phyloP scores from a whole-genome alignment of 2,888 invertebrate genomes.

The Copidosoma aretas region DNA sequence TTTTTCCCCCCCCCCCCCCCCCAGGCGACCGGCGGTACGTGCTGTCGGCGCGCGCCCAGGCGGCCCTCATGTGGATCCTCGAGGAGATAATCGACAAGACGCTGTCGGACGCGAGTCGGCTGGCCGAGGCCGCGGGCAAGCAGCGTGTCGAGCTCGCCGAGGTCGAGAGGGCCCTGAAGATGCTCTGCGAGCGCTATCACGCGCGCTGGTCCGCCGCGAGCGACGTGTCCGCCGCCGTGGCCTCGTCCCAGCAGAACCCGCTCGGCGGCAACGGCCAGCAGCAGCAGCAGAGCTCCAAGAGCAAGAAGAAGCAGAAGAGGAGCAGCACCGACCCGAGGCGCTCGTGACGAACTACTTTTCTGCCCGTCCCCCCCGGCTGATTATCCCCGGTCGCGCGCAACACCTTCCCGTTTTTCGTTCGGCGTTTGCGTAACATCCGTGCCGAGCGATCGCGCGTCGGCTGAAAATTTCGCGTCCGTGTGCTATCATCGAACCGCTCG shows the following conservation, averaged over 20 bases:
- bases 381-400: too few species aligned
- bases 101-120: slow-evolving; percentile 55
- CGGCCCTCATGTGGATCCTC: slow-evolving; percentile 53
- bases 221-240: not conserved
- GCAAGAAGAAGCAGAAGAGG: not conserved
- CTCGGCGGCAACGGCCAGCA: not conserved
- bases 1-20: too few species aligned
- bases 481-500: too few species aligned
- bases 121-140: slow-evolving; percentile 54
- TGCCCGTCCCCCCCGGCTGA: not conserved
- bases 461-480: too few species aligned
- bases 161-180: slow-evolving; percentile 55
- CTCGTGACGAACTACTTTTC: not conserved
- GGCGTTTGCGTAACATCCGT: too few species aligned
- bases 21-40: slow-evolving; percentile 48
- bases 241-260: slow-evolving; percentile 1
- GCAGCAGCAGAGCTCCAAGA: not conserved
- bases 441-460: too few species aligned
- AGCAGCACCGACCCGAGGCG: not conserved
- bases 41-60: slow-evolving; percentile 53
- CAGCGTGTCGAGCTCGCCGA: slow-evolving; percentile 52
- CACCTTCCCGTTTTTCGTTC: too few species aligned
- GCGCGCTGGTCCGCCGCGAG: slow-evolving; percentile 25
- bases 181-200: slow-evolving; percentile 49
- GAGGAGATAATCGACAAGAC: slow-evolving; percentile 58